Evolutionary conservation across 2,888 invertebrate species (phyloP).

Genomic region (Mesodorylaimus sp.): DNA sequence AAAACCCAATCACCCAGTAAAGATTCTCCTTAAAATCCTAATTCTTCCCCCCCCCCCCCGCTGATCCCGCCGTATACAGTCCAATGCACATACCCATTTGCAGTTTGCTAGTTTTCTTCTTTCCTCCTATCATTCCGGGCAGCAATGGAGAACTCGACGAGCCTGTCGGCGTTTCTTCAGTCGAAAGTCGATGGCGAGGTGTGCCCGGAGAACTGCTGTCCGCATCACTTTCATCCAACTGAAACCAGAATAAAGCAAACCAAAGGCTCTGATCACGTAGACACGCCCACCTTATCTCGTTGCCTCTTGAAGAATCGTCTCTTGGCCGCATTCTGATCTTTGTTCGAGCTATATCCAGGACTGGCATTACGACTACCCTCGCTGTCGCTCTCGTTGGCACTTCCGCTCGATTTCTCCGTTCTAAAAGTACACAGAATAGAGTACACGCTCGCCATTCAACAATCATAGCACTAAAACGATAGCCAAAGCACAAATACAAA

Average conservation of each 20-base stretch:
- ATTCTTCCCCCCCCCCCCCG: too few species aligned
- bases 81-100: slow-evolving; percentile 33
- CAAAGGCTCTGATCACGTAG: too few species aligned
- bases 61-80: too few species aligned
- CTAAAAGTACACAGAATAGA: too few species aligned
- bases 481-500: too few species aligned
- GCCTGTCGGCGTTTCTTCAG: slow-evolving; percentile 15
- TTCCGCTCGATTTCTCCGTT: slow-evolving; percentile 47
- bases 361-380: slow-evolving; percentile 44
- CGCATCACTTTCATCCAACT: slow-evolving; percentile 9
- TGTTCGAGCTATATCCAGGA: slow-evolving; percentile 14
- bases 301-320: slow-evolving; percentile 25
- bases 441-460: too few species aligned
- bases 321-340: slow-evolving; percentile 20
- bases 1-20: too few species aligned
- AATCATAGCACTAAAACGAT: too few species aligned
- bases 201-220: slow-evolving; percentile 25
- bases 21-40: too few species aligned
- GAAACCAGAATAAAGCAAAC: not conserved
- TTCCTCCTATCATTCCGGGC: slow-evolving; percentile 16
- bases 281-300: slow-evolving; percentile 2
- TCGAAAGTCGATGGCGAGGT: slow-evolving; percentile 17
- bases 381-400: slow-evolving; percentile 42
- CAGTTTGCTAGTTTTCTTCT: slow-evolving; percentile 35
- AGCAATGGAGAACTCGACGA: slow-evolving; percentile 10